Conservation (phyloP, 2,113 vertebrate species). For the Heteronetta atricapilla region DNA sequence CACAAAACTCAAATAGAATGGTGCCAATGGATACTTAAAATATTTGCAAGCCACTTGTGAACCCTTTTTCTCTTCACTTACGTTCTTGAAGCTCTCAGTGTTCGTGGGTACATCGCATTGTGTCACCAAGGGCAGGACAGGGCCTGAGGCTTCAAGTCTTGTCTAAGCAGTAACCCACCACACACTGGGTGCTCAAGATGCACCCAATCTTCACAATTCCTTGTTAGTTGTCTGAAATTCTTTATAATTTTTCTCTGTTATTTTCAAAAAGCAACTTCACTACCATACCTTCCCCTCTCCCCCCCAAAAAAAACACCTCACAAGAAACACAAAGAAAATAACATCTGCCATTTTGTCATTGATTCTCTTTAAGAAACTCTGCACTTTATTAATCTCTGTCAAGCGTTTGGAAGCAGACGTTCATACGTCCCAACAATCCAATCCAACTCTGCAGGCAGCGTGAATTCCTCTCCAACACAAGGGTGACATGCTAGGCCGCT, state of each 20-base stretch:
- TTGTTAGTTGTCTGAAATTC: not conserved
- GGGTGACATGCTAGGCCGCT: slow-evolving; percentile 31
- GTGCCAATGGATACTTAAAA: not conserved
- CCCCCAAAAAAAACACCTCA: not conserved
- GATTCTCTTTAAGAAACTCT: slow-evolving; percentile 34
- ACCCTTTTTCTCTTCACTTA: no score
- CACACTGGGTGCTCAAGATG: not conserved
- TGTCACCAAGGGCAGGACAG: not conserved
- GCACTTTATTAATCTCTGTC: slow-evolving; percentile 62
- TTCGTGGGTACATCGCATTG: not conserved
- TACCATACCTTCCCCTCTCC: rapidly evolving
- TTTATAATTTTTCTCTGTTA: not conserved
- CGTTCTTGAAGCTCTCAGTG: not conserved
- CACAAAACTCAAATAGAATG: not conserved
- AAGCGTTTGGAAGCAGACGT: slow-evolving; percentile 28
- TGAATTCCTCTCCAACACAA: slow-evolving; percentile 16
- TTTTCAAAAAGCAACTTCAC: not conserved
- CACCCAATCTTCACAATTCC: rapidly evolving
- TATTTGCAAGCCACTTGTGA: not conserved
- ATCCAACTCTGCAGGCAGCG: not conserved
- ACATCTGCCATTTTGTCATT: slow-evolving; percentile 24
- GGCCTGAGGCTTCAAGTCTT: not conserved
- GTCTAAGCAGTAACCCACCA: not conserved
- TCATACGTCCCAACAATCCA: slow-evolving; percentile 36
- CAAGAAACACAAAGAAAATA: slow-evolving; percentile 8